These are phyloP conservation scores for Sturmia bella DNA, from an alignment of 2,888 invertebrate species.

Conservation along the genomic window DNA sequence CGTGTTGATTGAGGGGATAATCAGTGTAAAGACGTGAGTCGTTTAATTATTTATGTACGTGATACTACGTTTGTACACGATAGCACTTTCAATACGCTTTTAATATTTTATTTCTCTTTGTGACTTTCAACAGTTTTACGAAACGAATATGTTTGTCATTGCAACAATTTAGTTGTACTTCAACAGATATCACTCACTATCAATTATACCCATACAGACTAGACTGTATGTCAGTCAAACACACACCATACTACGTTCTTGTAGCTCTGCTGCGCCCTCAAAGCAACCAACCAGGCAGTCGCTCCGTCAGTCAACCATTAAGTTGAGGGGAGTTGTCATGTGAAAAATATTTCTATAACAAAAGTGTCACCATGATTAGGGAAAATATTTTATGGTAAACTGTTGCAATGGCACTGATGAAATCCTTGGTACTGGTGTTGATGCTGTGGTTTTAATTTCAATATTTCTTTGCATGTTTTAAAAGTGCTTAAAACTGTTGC, in stretches of 20 bases:
- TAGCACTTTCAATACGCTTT: conserved; percentile 10
- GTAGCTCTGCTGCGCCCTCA: neutral
- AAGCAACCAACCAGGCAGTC: neutral
- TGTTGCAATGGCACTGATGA: conserved; percentile 30
- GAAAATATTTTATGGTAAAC: conserved; percentile 32
- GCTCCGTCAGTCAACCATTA: neutral
- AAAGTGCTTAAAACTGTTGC: neutral
- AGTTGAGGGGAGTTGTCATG: neutral
- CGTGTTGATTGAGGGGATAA: too few relatives aligned
- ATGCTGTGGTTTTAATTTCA: conserved; percentile 16
- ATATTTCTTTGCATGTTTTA: conserved; percentile 7
- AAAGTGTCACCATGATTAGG: conserved; percentile 38
- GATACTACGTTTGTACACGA: too few relatives aligned
- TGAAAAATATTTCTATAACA: conserved; percentile 44
- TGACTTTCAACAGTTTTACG: conserved; percentile 10
- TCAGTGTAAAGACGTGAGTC: too few relatives aligned
- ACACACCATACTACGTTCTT: neutral
- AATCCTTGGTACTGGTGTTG: neutral
- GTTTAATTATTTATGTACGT: too few relatives aligned
- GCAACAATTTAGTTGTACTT: conserved; percentile 25
- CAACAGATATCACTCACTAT: neutral
- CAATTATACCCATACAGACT: conserved; percentile 2
- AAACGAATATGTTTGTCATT: neutral
- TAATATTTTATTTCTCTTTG: neutral
- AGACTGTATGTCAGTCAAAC: neutral